phyloP scores from a whole-genome alignment of 2,888 invertebrate genomes.

The Aporophyla lueneburgensis region DNA sequence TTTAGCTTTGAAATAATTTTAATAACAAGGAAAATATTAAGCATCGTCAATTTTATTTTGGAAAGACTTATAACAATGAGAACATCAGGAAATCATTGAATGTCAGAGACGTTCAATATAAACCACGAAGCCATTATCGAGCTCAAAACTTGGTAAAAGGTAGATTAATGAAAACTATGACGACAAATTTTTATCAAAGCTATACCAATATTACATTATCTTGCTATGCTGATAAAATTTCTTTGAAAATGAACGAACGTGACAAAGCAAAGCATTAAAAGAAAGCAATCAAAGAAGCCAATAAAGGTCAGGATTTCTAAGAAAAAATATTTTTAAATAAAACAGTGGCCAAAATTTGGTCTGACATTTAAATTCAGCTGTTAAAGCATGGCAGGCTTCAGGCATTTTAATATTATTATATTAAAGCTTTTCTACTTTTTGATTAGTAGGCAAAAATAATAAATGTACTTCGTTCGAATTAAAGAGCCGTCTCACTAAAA shows the following conservation, averaged over 20 bases:
- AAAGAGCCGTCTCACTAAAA: background rate
- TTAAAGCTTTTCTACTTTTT: background rate
- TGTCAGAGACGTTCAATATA: background rate
- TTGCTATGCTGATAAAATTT: background rate
- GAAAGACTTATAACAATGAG: slow-evolving; percentile 1
- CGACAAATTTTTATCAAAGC: background rate
- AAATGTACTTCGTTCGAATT: background rate
- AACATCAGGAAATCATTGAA: background rate
- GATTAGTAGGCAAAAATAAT: background rate
- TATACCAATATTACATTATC: background rate
- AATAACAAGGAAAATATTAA: slow-evolving; percentile 21
- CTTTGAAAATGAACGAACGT: slow-evolving; percentile 6
- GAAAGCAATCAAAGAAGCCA: background rate
- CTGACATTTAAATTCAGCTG: background rate
- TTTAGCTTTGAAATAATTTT: slow-evolving; percentile 27
- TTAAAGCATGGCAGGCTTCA: background rate
- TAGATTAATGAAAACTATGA: background rate
- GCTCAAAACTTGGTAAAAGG: background rate
- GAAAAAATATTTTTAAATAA: slow-evolving; percentile 4
- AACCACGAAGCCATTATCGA: background rate
- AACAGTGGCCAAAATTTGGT: background rate
- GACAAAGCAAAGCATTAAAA: too few species aligned
- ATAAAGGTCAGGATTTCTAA: background rate
- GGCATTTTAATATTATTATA: background rate
- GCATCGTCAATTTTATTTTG: background rate